Percentiles rank a stretch among this genome's conserved stretches.
Evolutionary conservation across 2,797 vertebrate species (phyloP).

Genomic region (Hyperoplus immaculatus): DNA sequence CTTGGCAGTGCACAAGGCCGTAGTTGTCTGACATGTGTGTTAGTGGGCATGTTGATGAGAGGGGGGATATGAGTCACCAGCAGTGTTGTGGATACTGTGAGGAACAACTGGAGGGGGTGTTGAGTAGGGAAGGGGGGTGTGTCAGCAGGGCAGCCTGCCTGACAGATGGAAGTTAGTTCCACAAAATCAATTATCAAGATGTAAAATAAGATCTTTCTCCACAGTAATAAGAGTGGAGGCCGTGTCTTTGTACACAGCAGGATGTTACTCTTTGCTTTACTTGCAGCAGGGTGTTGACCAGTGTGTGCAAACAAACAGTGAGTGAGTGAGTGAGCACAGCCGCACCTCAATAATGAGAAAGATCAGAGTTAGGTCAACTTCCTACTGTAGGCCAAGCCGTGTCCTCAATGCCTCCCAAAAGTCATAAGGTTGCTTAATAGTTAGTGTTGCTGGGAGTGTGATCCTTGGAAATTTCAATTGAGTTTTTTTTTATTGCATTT

Average conservation of each 20-base stretch:
- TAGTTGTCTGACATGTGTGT: slow-evolving; percentile 15
- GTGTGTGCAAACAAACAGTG: slow-evolving; percentile 69
- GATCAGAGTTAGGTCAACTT: background rate
- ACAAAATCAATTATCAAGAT: background rate
- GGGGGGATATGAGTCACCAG: slow-evolving; percentile 62
- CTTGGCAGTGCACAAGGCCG: slow-evolving; percentile 8
- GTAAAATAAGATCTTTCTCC: background rate
- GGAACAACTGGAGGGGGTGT: slow-evolving; percentile 41
- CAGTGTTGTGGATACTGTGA: slow-evolving; percentile 55
- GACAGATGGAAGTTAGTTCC: no score
- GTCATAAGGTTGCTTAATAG: background rate
- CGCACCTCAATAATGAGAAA: slow-evolving; percentile 37
- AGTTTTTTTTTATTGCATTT: no score
- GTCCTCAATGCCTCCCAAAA: background rate
- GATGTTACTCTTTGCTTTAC: slow-evolving; percentile 65
- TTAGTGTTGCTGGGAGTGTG: background rate
- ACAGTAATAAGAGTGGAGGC: background rate
- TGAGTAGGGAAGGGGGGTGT: no score
- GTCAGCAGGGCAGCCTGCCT: background rate
- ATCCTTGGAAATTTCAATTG: background rate
- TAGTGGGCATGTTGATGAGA: slow-evolving; percentile 26
- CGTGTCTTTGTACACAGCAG: slow-evolving; percentile 42
- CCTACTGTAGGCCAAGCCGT: no score
- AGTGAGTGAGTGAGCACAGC: slow-evolving; percentile 17
- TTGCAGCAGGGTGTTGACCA: slow-evolving; percentile 62